These are phyloP conservation scores for Saccopteryx leptura DNA, from an alignment of 2,113 vertebrate genomes.

Conservation along the genomic window DNA sequence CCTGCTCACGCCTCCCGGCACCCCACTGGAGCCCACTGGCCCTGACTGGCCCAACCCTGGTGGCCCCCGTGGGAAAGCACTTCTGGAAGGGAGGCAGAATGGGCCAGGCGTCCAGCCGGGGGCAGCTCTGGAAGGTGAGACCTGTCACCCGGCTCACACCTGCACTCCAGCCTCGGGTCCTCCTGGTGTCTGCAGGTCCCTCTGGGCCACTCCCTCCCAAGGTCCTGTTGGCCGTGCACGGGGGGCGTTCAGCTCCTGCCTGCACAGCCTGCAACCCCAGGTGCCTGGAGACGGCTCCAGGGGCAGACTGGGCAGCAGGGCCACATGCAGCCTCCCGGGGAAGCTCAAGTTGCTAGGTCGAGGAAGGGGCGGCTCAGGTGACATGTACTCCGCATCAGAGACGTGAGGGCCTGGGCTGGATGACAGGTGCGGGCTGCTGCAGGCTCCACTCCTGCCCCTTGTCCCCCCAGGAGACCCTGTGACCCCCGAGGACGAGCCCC, in stretches of 20 bases:
- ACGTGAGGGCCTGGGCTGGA: neutral
- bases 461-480: constrained; percentile 75
- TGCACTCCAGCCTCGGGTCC: neutral
- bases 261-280: too few relatives aligned
- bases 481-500: constrained; percentile 88
- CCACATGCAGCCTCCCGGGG: neutral
- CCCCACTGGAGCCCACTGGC: constrained; percentile 88
- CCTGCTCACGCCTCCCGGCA: constrained; percentile 94
- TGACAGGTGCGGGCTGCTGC: neutral
- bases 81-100: constrained; percentile 86
- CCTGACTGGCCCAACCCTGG: constrained; percentile 82
- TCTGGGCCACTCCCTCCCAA: neutral
- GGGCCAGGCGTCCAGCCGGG: constrained; percentile 66
- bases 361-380: neutral
- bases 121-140: constrained; percentile 89
- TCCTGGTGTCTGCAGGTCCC: neutral
- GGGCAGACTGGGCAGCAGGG: neutral
- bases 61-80: constrained; percentile 80
- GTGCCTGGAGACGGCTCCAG: neutral
- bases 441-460: accelerated
- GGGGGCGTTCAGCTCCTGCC: accelerated
- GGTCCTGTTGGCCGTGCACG: accelerated
- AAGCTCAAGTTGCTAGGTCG: accelerated
- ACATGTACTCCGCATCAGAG: neutral
- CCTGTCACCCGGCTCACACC: accelerated